These are phyloP conservation scores for Manis javanica DNA, from an alignment of 2,797 vertebrate species.

Conservation along the genomic window DNA sequence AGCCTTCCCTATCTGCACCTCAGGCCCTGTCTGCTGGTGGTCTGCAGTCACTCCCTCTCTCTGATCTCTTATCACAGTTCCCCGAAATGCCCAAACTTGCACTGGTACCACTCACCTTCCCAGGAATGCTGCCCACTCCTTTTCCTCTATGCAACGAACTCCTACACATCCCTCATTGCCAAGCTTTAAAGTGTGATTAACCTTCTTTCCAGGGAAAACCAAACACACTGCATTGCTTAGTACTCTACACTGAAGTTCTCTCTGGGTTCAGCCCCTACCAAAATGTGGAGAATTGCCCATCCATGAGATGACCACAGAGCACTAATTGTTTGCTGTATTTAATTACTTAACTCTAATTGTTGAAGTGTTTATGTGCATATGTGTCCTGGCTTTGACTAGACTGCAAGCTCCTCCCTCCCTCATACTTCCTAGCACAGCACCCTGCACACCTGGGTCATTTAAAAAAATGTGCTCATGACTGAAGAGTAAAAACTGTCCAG, in stretches of 20 bases:
- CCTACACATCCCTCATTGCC: not conserved
- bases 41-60: not conserved
- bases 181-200: not conserved
- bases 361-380: not conserved
- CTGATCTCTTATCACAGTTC: not conserved
- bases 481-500: not conserved
- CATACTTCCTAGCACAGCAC: not conserved
- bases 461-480: not conserved
- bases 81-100: not conserved
- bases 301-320: not conserved
- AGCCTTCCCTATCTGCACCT: not conserved
- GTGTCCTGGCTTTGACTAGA: not conserved
- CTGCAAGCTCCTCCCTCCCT: not conserved
- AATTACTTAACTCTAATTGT: not conserved
- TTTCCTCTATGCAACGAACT: not conserved
- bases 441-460: not conserved
- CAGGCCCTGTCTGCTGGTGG: not conserved
- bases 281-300: not conserved
- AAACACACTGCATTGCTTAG: not conserved
- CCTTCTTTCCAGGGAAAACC: not conserved
- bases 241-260: not conserved
- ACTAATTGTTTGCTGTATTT: not conserved
- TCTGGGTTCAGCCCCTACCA: not conserved
- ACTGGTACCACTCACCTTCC: rapidly evolving
- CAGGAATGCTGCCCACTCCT: too few relatives aligned